These are phyloP conservation scores for Blera fallax DNA, from an alignment of 2,888 invertebrate species.

Conservation along the genomic window DNA sequence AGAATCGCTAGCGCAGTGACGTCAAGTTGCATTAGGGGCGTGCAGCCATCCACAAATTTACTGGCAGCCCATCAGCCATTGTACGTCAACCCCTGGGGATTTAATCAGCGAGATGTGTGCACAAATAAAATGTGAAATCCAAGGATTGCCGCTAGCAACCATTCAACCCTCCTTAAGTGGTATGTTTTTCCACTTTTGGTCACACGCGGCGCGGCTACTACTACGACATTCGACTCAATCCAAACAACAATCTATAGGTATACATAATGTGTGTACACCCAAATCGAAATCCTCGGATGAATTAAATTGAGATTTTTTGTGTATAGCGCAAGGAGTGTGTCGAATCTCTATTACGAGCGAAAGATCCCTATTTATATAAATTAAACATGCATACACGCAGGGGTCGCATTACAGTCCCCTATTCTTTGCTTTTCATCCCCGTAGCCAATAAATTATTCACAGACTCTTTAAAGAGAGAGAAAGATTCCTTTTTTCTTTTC, in stretches of 20 bases:
- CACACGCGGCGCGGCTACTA: constrained; percentile 63
- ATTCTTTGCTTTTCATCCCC: constrained; percentile 60
- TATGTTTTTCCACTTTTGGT: constrained; percentile 65
- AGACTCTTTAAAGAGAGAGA: constrained; percentile 60
- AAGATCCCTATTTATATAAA: constrained; percentile 64
- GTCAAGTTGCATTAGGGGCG: constrained; percentile 71
- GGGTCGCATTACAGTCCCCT: constrained; percentile 62
- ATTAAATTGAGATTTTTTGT: constrained; percentile 69
- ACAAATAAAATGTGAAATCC: constrained; percentile 50
- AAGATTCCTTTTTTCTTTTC: constrained; percentile 17
- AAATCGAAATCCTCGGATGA: constrained; percentile 57
- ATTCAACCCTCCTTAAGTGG: constrained; percentile 58
- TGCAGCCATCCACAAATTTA: constrained; percentile 69
- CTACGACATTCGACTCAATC: not conserved
- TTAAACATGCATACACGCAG: constrained; percentile 63
- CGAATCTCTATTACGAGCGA: constrained; percentile 54
- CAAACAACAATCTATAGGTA: constrained; percentile 22
- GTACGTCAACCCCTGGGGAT: constrained; percentile 59
- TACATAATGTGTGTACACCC: not conserved
- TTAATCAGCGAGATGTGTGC: constrained; percentile 68
- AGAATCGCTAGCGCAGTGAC: constrained; percentile 26
- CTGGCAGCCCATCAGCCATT: constrained; percentile 39
- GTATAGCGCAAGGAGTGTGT: constrained; percentile 57
- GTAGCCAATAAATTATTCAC: constrained; percentile 72
- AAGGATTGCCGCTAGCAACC: not conserved